Percentiles rank a stretch among this genome's conserved stretches.
These are phyloP conservation scores for Tanaodytes sp. DNA, from an alignment of 2,888 invertebrate genomes.

Conservation along the genomic window DNA sequence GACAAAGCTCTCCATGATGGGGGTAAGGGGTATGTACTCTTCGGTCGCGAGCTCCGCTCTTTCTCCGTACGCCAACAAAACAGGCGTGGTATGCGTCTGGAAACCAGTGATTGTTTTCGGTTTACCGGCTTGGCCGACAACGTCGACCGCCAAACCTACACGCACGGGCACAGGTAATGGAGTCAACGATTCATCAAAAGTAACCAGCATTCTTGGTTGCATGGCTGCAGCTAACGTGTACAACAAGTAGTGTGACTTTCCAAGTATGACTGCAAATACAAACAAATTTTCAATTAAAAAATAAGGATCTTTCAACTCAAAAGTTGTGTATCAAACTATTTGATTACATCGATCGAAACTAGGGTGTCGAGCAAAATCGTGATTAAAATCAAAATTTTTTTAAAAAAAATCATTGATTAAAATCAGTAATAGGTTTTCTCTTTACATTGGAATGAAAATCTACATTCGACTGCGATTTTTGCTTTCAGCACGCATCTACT, in stretches of 20 bases:
- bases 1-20: conserved; percentile 99
- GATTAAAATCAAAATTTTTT: no score
- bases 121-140: conserved; percentile 99
- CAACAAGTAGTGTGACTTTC: conserved; percentile 95
- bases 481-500: no score
- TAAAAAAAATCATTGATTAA: no score
- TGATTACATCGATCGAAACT: no score
- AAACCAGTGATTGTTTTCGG: conserved; percentile 99
- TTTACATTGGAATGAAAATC: no score
- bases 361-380: no score
- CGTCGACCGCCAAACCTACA: conserved; percentile 96
- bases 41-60: conserved; percentile 98
- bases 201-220: conserved; percentile 99
- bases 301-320: conserved; percentile 84
- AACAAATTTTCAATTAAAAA: conserved; percentile 1
- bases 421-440: no score
- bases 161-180: conserved; percentile 94
- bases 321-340: conserved; percentile 93
- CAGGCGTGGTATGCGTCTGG: conserved; percentile 99
- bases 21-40: conserved; percentile 94
- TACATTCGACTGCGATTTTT: no score
- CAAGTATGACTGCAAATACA: conserved; percentile 82
- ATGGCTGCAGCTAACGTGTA: conserved; percentile 97
- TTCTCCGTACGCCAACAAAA: conserved; percentile 95
- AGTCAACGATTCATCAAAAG: conserved; percentile 95